Conservation (phyloP, 2,888 invertebrate species). For the Oxycera nigricornis region DNA sequence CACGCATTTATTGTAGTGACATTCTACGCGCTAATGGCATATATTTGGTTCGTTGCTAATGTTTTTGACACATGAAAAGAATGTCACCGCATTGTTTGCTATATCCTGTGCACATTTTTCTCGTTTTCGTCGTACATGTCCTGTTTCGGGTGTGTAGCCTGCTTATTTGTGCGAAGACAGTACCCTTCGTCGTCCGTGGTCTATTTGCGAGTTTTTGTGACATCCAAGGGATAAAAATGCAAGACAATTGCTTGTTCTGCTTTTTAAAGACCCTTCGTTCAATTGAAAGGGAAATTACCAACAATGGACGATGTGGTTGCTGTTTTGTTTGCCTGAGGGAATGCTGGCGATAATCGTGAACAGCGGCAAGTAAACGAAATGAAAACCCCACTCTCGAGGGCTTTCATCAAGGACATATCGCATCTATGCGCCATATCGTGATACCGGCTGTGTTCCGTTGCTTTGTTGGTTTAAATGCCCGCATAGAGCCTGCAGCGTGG, state of each 20-base stretch:
- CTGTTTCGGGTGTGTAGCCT: conserved; percentile 8
- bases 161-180: background rate
- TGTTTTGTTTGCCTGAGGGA: conserved; percentile 28
- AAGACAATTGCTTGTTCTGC: conserved; percentile 35
- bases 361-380: conserved; percentile 11
- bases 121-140: background rate
- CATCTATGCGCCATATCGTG: conserved; percentile 23
- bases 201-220: conserved; percentile 39
- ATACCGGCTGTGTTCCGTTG: background rate
- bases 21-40: conserved; percentile 38
- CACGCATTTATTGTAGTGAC: conserved; percentile 16
- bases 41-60: conserved; percentile 29
- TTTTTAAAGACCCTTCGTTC: conserved; percentile 36
- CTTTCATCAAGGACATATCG: conserved; percentile 37
- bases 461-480: conserved; percentile 31
- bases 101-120: conserved; percentile 9
- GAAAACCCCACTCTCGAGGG: conserved; percentile 20
- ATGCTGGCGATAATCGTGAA: conserved; percentile 39
- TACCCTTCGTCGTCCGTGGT: conserved; percentile 22
- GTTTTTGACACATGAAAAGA: conserved; percentile 38
- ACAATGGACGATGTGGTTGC: conserved; percentile 38
- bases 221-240: conserved; percentile 36
- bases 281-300: conserved; percentile 39
- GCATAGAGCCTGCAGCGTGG: conserved; percentile 37
- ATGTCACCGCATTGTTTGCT: conserved; percentile 35